phyloP scores from a whole-genome alignment of 2,797 vertebrate genomes.

The Leucoraja ocellata region DNA sequence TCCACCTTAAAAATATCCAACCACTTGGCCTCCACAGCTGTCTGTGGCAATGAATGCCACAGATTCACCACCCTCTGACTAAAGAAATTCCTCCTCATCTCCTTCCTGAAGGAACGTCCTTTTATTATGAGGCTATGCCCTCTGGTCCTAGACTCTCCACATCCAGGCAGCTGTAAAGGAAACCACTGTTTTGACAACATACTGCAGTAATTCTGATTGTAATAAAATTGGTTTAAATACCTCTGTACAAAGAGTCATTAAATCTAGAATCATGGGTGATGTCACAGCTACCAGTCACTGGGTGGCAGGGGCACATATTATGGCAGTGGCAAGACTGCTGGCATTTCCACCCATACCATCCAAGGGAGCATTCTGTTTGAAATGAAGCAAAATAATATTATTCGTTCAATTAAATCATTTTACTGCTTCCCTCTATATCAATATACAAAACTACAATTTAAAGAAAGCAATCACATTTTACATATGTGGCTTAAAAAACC shows the following conservation, averaged over 20 bases:
- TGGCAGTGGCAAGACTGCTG: slow-evolving; percentile 62
- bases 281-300: slow-evolving; percentile 71
- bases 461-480: background rate
- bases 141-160: no score
- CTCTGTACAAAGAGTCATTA: slow-evolving; percentile 60
- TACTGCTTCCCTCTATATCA: background rate
- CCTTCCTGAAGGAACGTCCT: no score
- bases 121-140: no score
- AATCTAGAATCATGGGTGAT: slow-evolving; percentile 43
- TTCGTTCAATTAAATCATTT: background rate
- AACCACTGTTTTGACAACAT: background rate
- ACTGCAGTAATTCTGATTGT: no score
- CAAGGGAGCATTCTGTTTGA: slow-evolving; percentile 68
- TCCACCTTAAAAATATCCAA: no score
- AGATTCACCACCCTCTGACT: no score
- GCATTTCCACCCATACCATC: slow-evolving; percentile 70
- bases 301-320: slow-evolving; percentile 69
- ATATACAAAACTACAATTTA: background rate
- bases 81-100: no score
- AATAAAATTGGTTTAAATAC: slow-evolving; percentile 49
- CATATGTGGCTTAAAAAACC: background rate
- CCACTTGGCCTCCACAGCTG: no score
- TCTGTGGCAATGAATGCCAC: no score
- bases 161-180: no score
- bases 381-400: background rate